Percentiles rank a stretch among this genome's conserved stretches.
Conservation (phyloP, 1,140 invertebrate genomes). For the Drosophila pectinifera region DNA sequence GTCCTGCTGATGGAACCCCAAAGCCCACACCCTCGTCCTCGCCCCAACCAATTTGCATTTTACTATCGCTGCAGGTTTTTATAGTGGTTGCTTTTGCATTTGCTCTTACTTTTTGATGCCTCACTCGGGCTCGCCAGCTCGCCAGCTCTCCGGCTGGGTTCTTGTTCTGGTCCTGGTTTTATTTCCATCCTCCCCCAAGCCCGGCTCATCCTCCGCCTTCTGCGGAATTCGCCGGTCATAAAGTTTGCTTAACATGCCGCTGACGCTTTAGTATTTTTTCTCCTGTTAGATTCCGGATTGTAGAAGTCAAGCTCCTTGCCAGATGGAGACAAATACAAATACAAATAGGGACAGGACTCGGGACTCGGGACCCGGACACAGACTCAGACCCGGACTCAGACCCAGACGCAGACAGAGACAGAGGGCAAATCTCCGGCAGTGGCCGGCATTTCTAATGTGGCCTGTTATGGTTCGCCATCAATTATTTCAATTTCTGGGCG, state of each 20-base stretch:
- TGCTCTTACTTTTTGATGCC: slow-evolving; percentile 75
- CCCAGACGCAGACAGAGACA: not conserved
- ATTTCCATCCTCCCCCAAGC: slow-evolving; percentile 56
- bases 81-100: slow-evolving; percentile 72
- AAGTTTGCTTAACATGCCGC: slow-evolving; percentile 82
- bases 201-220: slow-evolving; percentile 15
- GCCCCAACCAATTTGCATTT: slow-evolving; percentile 73
- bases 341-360: slow-evolving; percentile 25
- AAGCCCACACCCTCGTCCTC: slow-evolving; percentile 14
- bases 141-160: not conserved
- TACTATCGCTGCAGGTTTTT: slow-evolving; percentile 81
- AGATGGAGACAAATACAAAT: slow-evolving; percentile 47
- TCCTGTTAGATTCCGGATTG: slow-evolving; percentile 75
- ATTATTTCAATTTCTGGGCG: slow-evolving; percentile 76
- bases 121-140: slow-evolving; percentile 53
- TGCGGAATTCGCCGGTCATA: slow-evolving; percentile 66
- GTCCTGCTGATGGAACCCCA: slow-evolving; percentile 7
- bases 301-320: slow-evolving; percentile 78
- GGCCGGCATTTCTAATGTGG: slow-evolving; percentile 68
- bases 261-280: slow-evolving; percentile 53
- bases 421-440: slow-evolving; percentile 51
- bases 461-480: slow-evolving; percentile 73
- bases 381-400: slow-evolving; percentile 4
- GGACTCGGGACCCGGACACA: not conserved
- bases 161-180: slow-evolving; percentile 67